Evolutionary conservation across 2,797 vertebrate genomes (phyloP).

Genomic region (Monodelphis domestica): DNA sequence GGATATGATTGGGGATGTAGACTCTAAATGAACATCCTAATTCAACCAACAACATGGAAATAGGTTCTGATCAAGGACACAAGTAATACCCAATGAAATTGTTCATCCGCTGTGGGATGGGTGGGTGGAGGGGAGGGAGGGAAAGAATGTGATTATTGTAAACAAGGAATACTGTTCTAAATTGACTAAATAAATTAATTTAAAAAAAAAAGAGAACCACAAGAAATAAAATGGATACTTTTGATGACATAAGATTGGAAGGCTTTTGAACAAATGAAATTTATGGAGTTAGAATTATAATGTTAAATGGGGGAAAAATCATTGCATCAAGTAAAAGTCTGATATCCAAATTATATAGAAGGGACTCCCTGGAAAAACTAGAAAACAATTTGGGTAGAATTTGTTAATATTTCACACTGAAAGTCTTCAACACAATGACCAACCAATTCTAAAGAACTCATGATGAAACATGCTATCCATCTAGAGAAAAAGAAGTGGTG

Average conservation of each 20-base stretch:
- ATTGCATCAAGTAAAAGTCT: neutral
- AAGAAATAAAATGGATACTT: neutral
- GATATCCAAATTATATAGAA: neutral
- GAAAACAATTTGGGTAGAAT: neutral
- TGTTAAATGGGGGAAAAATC: neutral
- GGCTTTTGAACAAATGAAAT: neutral
- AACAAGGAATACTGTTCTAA: too few species aligned
- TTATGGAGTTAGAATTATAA: neutral
- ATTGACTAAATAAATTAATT: too few species aligned
- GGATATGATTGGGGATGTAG: too few species aligned
- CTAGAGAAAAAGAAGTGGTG: neutral
- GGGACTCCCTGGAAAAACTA: neutral
- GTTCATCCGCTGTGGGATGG: too few species aligned
- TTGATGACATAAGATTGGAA: neutral
- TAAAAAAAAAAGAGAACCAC: too few species aligned
- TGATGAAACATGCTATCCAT: neutral
- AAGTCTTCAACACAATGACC: neutral
- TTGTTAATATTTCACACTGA: too few species aligned
- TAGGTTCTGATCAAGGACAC: too few species aligned
- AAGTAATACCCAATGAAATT: too few species aligned
- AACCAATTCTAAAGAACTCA: neutral
- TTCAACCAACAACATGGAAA: too few species aligned
- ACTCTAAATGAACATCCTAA: too few species aligned
- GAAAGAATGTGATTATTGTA: too few species aligned
- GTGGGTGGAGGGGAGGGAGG: too few species aligned